Conservation (phyloP, 2,888 invertebrate genomes). For the Acrocera orbiculus region DNA sequence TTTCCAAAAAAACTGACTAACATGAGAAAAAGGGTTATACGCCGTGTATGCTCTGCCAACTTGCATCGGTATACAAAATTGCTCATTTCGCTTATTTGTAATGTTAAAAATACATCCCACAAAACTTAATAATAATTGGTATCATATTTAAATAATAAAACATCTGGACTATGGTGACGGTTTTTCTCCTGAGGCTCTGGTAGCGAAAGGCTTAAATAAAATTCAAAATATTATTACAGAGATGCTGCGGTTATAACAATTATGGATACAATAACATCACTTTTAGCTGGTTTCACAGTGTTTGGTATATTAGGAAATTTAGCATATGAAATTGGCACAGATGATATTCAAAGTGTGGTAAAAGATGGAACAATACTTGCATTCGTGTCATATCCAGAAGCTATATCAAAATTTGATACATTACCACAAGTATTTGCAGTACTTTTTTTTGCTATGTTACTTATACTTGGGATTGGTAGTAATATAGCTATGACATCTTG, state of each 20-base stretch:
- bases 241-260: slow-evolving; percentile 40
- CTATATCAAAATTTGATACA: slow-evolving; percentile 35
- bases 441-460: slow-evolving; percentile 38
- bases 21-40: too few relatives aligned
- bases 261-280: slow-evolving; percentile 37
- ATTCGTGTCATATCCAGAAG: slow-evolving; percentile 41
- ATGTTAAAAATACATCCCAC: too few relatives aligned
- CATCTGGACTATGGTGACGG: too few relatives aligned
- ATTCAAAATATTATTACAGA: slow-evolving; percentile 23
- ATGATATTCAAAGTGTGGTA: slow-evolving; percentile 34
- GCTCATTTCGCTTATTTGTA: too few relatives aligned
- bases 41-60: too few relatives aligned
- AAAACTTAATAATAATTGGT: too few relatives aligned
- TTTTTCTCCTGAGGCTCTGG: too few relatives aligned
- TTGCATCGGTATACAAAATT: too few relatives aligned
- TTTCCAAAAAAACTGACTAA: too few relatives aligned
- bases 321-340: slow-evolving; percentile 34
- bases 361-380: slow-evolving; percentile 37
- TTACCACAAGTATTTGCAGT: slow-evolving; percentile 40
- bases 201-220: too few relatives aligned
- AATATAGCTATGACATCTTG: slow-evolving; percentile 34
- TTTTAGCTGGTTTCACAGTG: slow-evolving; percentile 39
- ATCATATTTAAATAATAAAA: too few relatives aligned
- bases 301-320: slow-evolving; percentile 39
- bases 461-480: slow-evolving; percentile 36